Base-by-base conservation (phyloP, 2,797 vertebrate species). In the Periophthalmus magnuspinnatus region DNA sequence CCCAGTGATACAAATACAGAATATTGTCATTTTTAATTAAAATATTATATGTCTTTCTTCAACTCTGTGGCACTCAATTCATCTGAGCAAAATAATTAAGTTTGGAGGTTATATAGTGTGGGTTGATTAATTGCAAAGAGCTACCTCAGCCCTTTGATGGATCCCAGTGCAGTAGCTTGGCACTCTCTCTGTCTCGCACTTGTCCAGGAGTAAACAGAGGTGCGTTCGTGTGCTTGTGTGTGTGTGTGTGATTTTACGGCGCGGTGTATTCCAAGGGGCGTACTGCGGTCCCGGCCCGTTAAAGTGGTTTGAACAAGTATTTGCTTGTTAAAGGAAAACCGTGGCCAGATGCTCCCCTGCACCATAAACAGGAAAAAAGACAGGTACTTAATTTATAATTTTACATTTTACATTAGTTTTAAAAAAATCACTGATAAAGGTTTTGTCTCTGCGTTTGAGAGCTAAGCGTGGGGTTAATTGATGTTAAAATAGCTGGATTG, bases 321-420 rank as follows among this genome's bases (percentile, higher is more conserved):
- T 84, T 80, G 77, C 79, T 86, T 81, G 83, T 85, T 82, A 81
- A 87, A 81, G 66, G 71, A 71, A 78, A 85, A 85, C 67, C 65
- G 67, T 11, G 2, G 66, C 24, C 69, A 54, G 68, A 55, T 65
- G 67, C 55, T 50, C 5, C 10, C 0, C 54, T 33, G 50, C 24
- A 83, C 72, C 71, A 64, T 74, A 64, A 82, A 67, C 5, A 34
- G 68, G 63, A 28, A 50, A 16, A 52, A 48, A 77, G 56, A 67
- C 70, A 82, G 65, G 22, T 41, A 34, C 63, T 58, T 65, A 58
- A 76, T 77, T 70, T 75, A 74, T 82, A 7, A 52, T 57, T 56
- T 70, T 65, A 54, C 65, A 28, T 75, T 56, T 75, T 56, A 67
- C 48, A n/a, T n/a, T n/a, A n/a, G n/a, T n/a, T 61, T 36, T 69